A percentile compares a stretch with the other conserved stretches of the same genome.
phyloP scores from a whole-genome alignment of 2,797 vertebrate genomes.

The Pipistrellus kuhlii region DNA sequence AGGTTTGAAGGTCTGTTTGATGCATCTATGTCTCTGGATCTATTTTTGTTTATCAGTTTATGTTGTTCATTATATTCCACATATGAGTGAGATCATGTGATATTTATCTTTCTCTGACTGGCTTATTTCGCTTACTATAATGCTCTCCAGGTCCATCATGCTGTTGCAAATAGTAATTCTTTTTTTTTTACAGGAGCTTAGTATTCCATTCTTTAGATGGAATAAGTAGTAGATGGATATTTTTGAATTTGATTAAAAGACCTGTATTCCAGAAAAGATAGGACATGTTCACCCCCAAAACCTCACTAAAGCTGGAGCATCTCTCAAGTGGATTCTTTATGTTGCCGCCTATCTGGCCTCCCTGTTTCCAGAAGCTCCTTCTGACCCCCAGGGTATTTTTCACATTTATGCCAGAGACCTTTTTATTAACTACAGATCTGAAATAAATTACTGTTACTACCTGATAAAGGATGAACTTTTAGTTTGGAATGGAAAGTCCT shows the following conservation, averaged over 20 bases:
- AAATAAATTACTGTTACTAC: background rate
- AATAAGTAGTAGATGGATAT: background rate
- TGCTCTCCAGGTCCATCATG: too few species aligned
- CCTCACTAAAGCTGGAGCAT: background rate
- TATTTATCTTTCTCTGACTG: too few species aligned
- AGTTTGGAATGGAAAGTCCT: background rate
- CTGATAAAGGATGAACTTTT: background rate
- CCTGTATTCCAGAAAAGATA: background rate
- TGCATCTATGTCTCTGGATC: too few species aligned
- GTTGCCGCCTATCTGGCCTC: background rate
- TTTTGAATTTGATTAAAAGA: background rate
- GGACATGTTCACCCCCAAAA: background rate
- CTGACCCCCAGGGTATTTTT: background rate
- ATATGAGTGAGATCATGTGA: too few species aligned
- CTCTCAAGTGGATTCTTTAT: background rate
- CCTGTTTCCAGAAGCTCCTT: background rate
- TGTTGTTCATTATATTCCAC: too few species aligned
- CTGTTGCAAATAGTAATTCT: too few species aligned
- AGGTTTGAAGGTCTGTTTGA: too few species aligned
- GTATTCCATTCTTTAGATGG: background rate
- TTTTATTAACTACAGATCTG: slow-evolving; percentile 21
- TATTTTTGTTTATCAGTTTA: too few species aligned
- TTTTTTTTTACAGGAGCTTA: too few species aligned
- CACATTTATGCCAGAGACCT: background rate
- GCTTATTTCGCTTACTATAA: too few species aligned